phyloP scores from a whole-genome alignment of 23 tunicate genomes.

The Oikopleura vanhoeffeni region DNA sequence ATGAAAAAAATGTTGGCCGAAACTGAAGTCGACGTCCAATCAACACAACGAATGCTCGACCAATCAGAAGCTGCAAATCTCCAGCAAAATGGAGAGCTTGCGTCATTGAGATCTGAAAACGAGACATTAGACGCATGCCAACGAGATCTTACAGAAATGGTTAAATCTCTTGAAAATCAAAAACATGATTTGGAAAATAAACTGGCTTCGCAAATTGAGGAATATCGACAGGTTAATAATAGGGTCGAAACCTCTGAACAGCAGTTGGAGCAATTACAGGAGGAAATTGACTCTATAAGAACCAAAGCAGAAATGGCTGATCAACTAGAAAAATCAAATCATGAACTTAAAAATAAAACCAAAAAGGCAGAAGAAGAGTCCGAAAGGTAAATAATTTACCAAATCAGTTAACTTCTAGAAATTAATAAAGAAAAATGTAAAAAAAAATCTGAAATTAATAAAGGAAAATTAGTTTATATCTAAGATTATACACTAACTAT shows the following conservation, averaged over 20 bases:
- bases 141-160: slow-evolving; percentile 4
- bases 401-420: no score
- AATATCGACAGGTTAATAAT: neutral
- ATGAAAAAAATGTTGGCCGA: neutral
- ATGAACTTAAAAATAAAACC: neutral
- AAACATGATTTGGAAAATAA: neutral
- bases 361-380: neutral
- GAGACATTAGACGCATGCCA: slow-evolving; percentile 10
- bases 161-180: neutral
- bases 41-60: neutral
- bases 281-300: neutral
- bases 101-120: neutral
- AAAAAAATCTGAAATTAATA: no score
- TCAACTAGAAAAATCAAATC: neutral
- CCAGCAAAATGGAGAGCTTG: neutral
- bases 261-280: neutral
- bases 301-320: slow-evolving; percentile 5
- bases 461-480: no score
- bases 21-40: neutral
- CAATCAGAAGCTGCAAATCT: neutral
- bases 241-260: neutral
- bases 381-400: neutral
- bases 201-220: neutral
- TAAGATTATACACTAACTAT: no score
- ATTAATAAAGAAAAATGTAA: no score